Conservation (phyloP, 53 echinoderm and acorn worm genomes). For the Paelopatides confundens region DNA sequence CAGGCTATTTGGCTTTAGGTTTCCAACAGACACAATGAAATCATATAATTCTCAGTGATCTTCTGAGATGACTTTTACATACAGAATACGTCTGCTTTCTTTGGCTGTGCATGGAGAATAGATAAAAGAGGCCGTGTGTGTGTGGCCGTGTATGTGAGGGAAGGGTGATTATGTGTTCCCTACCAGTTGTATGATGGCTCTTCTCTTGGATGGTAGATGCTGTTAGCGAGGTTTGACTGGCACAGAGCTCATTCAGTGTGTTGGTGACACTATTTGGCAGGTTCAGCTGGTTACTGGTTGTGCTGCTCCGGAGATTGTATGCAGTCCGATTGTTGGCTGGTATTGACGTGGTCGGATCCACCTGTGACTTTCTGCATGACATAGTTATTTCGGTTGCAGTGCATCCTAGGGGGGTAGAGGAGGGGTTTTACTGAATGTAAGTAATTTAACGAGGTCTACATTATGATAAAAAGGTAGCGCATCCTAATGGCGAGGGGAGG, state of each 20-base stretch:
- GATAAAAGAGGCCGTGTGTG: no score
- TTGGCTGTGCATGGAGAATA: no score
- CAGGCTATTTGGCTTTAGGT: no score
- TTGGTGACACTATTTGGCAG: slow-evolving; percentile 74
- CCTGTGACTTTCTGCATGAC: slow-evolving; percentile 23
- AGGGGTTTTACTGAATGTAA: not conserved
- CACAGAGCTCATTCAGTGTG: slow-evolving; percentile 87
- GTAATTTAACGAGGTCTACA: no score
- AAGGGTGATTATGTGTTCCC: not conserved
- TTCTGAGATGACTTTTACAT: no score
- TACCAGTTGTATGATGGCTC: slow-evolving; percentile 61
- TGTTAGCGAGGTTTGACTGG: slow-evolving; percentile 54
- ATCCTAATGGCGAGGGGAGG: no score
- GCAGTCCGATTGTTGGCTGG: not conserved
- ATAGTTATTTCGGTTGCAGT: slow-evolving; percentile 66
- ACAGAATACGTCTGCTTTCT: no score
- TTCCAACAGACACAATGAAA: no score
- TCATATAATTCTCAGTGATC: no score
- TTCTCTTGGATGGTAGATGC: slow-evolving; percentile 9
- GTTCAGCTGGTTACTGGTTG: slow-evolving; percentile 57
- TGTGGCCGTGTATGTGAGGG: no score
- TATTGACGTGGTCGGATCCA: not conserved
- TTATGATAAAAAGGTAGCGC: no score
- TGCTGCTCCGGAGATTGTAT: slow-evolving; percentile 21
- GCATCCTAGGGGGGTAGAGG: slow-evolving; percentile 41